Conservation (phyloP, 2,113 vertebrate genomes). For the Phalacrocorax brasilianus region DNA sequence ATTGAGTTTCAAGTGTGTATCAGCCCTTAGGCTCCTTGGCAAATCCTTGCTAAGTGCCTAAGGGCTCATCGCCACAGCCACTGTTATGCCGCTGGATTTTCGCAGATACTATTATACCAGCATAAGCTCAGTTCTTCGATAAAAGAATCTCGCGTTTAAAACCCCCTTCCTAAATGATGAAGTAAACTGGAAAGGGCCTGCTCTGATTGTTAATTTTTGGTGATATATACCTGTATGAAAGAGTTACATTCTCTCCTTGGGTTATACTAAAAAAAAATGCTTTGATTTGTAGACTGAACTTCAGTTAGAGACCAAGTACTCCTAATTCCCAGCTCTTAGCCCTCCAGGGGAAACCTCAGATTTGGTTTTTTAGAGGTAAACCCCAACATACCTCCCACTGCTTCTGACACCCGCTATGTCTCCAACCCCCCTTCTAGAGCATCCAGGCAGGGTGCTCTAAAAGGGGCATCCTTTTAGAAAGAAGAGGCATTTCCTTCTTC, state of each 20-base stretch:
- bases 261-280: not conserved
- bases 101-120: not conserved
- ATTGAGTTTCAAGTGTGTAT: conserved; percentile 3
- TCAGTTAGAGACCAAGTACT: not conserved
- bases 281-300: not conserved
- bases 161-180: not conserved
- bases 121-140: not conserved
- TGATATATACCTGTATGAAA: not conserved
- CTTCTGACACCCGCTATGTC: not conserved
- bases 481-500: not conserved
- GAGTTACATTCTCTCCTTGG: not conserved
- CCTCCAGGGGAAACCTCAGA: not conserved
- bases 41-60: conserved; percentile 14
- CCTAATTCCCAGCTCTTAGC: not conserved
- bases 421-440: not conserved
- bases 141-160: not conserved
- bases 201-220: not conserved
- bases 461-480: not conserved
- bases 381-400: not conserved
- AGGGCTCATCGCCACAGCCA: not conserved
- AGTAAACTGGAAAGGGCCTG: not conserved
- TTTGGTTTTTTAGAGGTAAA: not conserved
- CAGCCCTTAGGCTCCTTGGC: conserved; percentile 30
- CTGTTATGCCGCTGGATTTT: not conserved
- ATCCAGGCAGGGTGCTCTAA: not conserved